Evolutionary conservation across 2,797 vertebrate genomes (phyloP), one percentile per base, ranked within the genome.

Genomic region (Phyllotis vaccarum): DNA sequence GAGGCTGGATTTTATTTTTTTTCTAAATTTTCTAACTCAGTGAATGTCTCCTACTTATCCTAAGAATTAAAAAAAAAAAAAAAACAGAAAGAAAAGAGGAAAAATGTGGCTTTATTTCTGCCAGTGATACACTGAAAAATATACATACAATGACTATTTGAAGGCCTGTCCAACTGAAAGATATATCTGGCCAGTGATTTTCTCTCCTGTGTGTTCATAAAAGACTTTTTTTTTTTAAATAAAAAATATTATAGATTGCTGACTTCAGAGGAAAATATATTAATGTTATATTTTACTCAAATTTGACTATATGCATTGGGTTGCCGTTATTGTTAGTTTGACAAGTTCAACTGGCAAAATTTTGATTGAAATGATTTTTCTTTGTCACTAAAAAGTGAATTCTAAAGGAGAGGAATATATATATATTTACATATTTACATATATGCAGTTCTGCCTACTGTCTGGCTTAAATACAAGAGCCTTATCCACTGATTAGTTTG

Each of bases 401-500:
- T 96, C 90, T 91, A n/a, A 68, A 46, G 29, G 24, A 16, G 56
- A 49, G 46, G 46, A 9, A 9, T 49, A n/a, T 27, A 79, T 56
- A 56, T 96, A 31, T n/a, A 52, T 27, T 17, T 43, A 56, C 3
- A 4, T 52, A 37, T 56, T 24, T 19, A 17, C 54, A 24, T 56
- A 49, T 86, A 6, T 90, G 27, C 89, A 87, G 56, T 91, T 98
- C 72, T 95, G 60, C 97, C 90, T 95, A 89, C 85, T 97, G 81
- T 96, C 97, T 98, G 98, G 96, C 97, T 98, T 98, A 98, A 98
- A 95, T 97, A 98, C 97, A 98, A 98, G 97, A 98, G 90, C 80
- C 97, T 98, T 92, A 97, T 98, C 97, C 98, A 88, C 95, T 98
- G 98, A 98, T 98, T 98, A 98, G 96, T 72, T 98, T 98, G 75